A percentile compares a stretch with the other conserved stretches of the same genome.
Conservation (phyloP, 2,888 invertebrate genomes). For the Phorcus lineatus region DNA sequence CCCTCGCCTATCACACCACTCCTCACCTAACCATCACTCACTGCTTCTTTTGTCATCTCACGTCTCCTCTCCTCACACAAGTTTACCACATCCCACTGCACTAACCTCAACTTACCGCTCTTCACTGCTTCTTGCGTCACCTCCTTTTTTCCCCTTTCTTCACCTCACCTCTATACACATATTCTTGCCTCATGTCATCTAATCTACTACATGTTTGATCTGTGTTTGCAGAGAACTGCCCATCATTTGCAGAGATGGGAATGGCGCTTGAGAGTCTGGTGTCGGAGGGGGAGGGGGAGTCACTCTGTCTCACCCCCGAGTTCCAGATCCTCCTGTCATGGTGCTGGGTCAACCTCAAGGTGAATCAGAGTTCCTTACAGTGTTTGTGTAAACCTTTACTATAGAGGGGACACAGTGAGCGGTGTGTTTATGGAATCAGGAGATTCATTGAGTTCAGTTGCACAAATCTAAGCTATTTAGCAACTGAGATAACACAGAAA, state of each 20-base stretch:
- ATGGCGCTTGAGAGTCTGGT: slow-evolving; percentile 82
- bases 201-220: no score
- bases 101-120: background rate
- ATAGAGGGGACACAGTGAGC: no score
- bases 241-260: slow-evolving; percentile 88
- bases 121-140: background rate
- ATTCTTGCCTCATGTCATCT: background rate
- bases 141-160: background rate
- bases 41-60: no score
- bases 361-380: slow-evolving; percentile 3
- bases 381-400: background rate
- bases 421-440: no score
- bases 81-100: background rate
- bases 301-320: slow-evolving; percentile 78
- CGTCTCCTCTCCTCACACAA: background rate
- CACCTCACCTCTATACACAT: background rate
- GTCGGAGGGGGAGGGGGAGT: slow-evolving; percentile 62
- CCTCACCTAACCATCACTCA: no score
- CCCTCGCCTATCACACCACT: no score
- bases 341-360: slow-evolving; percentile 87
- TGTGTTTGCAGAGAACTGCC: slow-evolving; percentile 77
- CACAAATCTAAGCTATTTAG: no score
- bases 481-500: background rate
- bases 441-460: no score
- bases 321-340: slow-evolving; percentile 84